A percentile compares a stretch with the other conserved stretches of the same genome.
These are phyloP conservation scores for Petaurus breviceps DNA, from an alignment of 2,113 vertebrate genomes.

Conservation along the genomic window DNA sequence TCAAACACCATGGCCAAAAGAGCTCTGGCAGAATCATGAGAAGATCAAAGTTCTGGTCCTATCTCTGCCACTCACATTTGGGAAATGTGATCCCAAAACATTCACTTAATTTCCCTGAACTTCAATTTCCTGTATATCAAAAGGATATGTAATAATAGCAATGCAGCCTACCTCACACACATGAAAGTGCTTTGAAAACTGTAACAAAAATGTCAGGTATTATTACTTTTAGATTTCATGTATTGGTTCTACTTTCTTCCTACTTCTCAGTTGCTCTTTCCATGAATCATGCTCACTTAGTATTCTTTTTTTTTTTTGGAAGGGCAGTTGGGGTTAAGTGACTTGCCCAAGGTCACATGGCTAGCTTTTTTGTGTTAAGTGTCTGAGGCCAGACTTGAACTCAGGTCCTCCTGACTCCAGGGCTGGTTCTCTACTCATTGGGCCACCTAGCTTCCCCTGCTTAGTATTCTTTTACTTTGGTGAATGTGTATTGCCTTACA, in stretches of 20 bases:
- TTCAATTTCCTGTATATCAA: background rate
- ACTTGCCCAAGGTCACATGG: too few species aligned
- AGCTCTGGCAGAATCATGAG: background rate
- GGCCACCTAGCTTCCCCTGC: too few species aligned
- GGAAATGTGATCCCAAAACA: background rate
- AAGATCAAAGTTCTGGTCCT: background rate
- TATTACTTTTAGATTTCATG: background rate
- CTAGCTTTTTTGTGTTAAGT: too few species aligned
- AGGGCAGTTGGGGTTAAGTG: too few species aligned
- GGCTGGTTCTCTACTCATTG: too few species aligned
- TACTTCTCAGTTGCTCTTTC: background rate
- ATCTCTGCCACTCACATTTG: background rate
- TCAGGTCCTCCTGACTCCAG: too few species aligned
- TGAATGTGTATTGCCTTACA: background rate
- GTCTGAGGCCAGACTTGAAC: too few species aligned
- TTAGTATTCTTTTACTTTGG: background rate
- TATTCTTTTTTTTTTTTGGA: background rate
- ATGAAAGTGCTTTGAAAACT: background rate
- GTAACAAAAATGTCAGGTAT: background rate
- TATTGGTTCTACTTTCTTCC: background rate
- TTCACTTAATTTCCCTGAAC: background rate
- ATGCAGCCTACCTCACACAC: background rate
- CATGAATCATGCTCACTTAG: background rate
- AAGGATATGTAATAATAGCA: background rate
- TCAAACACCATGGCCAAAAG: background rate